phyloP scores from a whole-genome alignment of 2,113 vertebrate genomes.

The Carettochelys insculpta region DNA sequence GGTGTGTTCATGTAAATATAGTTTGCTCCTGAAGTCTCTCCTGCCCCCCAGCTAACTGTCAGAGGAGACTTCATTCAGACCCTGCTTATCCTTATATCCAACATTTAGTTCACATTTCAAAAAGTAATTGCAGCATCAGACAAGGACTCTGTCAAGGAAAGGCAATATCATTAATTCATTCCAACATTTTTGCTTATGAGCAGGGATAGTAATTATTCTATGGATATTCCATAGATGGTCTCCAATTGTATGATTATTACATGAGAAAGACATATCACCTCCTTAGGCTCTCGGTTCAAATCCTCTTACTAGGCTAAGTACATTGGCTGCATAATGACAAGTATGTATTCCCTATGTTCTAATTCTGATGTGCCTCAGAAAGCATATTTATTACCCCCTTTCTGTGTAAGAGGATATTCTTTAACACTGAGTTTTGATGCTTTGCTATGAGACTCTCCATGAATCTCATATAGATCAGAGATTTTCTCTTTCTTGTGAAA shows the following conservation, averaged over 20 bases:
- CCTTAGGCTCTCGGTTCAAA: slow-evolving; percentile 21
- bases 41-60: no score
- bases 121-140: background rate
- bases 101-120: background rate
- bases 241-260: slow-evolving; percentile 41
- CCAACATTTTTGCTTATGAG: slow-evolving; percentile 46
- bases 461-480: background rate
- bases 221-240: slow-evolving; percentile 39
- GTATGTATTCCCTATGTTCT: background rate
- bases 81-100: background rate
- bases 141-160: slow-evolving; percentile 1
- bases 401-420: background rate
- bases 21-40: no score
- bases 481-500: background rate
- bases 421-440: background rate
- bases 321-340: background rate
- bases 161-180: slow-evolving; percentile 57
- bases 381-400: background rate
- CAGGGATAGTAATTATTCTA: slow-evolving; percentile 63
- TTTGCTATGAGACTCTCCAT: background rate
- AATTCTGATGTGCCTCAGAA: background rate
- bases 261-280: slow-evolving; percentile 41
- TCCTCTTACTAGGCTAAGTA: background rate
- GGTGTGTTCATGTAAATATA: no score
- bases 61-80: no score